A percentile compares a stretch with the other conserved stretches of the same genome.
These are phyloP conservation scores for Nomada lathburiana DNA, from an alignment of 2,888 invertebrate species.

Conservation along the genomic window DNA sequence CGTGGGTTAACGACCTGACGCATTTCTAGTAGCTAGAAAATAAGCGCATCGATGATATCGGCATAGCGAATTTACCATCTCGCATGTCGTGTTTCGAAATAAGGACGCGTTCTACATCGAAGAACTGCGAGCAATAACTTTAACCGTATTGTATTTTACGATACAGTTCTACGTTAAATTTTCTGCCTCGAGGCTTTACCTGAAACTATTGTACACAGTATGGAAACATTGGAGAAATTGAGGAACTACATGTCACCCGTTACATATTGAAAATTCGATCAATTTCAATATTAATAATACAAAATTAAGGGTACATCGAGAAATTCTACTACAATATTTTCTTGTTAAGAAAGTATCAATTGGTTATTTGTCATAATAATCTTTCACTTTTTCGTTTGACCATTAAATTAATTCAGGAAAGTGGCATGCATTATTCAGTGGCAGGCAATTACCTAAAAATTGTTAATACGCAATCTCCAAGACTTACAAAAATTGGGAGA, in stretches of 20 bases:
- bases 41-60: slow-evolving; percentile 64
- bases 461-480: no score
- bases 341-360: no score
- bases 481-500: no score
- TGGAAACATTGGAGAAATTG: background rate
- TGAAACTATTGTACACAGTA: background rate
- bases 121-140: slow-evolving; percentile 8
- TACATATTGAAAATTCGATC: no score
- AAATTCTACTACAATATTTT: no score
- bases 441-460: no score
- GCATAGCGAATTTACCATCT: slow-evolving; percentile 53
- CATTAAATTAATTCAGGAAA: no score
- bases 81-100: slow-evolving; percentile 52
- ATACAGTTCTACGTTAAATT: background rate
- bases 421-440: no score
- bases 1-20: slow-evolving; percentile 59
- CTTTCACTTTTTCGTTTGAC: no score
- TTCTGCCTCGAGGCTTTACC: background rate
- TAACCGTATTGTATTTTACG: slow-evolving; percentile 19
- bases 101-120: slow-evolving; percentile 45
- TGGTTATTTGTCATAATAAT: no score
- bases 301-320: no score
- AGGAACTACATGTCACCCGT: background rate
- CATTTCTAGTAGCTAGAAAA: slow-evolving; percentile 47
- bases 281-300: no score